A percentile compares a stretch with the other conserved stretches of the same genome.
phyloP scores from a whole-genome alignment of 2,113 vertebrate species.

The Orthonyx spaldingii region DNA sequence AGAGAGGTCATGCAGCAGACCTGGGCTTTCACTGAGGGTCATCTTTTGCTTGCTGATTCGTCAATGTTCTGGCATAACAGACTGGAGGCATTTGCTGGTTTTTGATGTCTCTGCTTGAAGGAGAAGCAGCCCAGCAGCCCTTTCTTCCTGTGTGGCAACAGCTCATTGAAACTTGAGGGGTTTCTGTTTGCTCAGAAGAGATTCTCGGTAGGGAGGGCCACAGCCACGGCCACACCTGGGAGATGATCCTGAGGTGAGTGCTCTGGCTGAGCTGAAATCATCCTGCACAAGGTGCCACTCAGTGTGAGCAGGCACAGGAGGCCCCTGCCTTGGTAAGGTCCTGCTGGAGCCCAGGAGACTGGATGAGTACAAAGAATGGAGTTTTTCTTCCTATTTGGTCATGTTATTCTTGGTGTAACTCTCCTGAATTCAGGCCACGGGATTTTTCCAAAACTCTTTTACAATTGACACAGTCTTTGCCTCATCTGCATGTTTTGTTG shows the following conservation, averaged over 20 bases:
- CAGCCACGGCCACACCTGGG: neutral
- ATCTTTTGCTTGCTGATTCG: neutral
- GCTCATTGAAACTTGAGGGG: neutral
- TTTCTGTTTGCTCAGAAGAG: neutral
- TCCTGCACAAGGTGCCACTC: neutral
- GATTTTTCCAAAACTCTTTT: slow-evolving; percentile 39
- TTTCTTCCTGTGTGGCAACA: rapidly evolving
- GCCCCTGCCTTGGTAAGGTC: neutral
- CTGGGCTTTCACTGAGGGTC: neutral
- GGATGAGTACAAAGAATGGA: neutral
- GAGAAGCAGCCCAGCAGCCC: neutral
- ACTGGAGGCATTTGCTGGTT: neutral
- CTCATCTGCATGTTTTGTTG: neutral
- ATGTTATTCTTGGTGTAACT: slow-evolving; percentile 22
- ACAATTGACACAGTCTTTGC: slow-evolving; percentile 21
- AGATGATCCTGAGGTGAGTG: neutral
- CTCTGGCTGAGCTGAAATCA: neutral
- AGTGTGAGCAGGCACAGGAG: neutral
- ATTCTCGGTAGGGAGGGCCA: neutral
- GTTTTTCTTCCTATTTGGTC: slow-evolving; percentile 27
- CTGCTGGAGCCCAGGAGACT: neutral
- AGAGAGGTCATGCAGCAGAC: neutral
- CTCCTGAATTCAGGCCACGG: neutral
- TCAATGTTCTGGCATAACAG: neutral
- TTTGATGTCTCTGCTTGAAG: neutral